A percentile compares a stretch with the other conserved stretches of the same genome.
Evolutionary conservation across 1,140 invertebrate species (phyloP).

Genomic region (Asobara japonica): DNA sequence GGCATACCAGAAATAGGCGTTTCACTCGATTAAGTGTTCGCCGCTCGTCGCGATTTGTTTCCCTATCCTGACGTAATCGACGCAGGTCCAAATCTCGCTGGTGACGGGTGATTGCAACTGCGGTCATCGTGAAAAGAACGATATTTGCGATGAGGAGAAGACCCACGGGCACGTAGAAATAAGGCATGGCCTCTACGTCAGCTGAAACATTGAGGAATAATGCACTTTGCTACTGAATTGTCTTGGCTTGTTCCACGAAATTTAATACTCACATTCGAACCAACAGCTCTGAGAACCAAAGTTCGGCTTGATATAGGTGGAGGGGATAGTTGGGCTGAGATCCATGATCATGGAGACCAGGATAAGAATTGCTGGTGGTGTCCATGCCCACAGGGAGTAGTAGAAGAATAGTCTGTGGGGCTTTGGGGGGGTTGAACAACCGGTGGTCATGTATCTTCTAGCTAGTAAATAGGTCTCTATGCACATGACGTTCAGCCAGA

Average conservation of each 20-base stretch:
- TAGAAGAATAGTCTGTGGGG: slow-evolving; percentile 66
- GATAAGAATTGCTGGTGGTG: slow-evolving; percentile 63
- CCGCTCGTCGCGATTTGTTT: slow-evolving; percentile 53
- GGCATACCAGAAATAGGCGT: slow-evolving; percentile 58
- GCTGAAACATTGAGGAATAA: slow-evolving; percentile 56
- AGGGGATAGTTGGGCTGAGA: slow-evolving; percentile 60
- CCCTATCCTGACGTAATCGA: slow-evolving; percentile 53
- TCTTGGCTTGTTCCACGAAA: not conserved
- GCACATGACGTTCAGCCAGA: slow-evolving; percentile 83
- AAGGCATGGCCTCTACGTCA: slow-evolving; percentile 69
- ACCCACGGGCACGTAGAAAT: slow-evolving; percentile 73
- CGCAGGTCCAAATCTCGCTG: slow-evolving; percentile 56
- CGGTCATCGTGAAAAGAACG: slow-evolving; percentile 68
- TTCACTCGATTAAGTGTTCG: slow-evolving; percentile 51
- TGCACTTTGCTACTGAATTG: not conserved
- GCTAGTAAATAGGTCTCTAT: slow-evolving; percentile 72
- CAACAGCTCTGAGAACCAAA: slow-evolving; percentile 64
- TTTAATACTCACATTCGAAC: slow-evolving; percentile 65
- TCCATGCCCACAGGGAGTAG: slow-evolving; percentile 72
- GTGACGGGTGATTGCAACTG: slow-evolving; percentile 52
- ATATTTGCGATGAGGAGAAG: slow-evolving; percentile 68
- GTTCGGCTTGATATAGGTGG: slow-evolving; percentile 63
- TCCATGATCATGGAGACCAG: slow-evolving; percentile 63
- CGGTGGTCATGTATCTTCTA: slow-evolving; percentile 47
- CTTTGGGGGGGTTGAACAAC: slow-evolving; percentile 26